A percentile compares a stretch with the other conserved stretches of the same genome.
These are phyloP conservation scores for Diorhabda carinulata DNA, from an alignment of 1,140 invertebrate genomes.

Conservation along the genomic window DNA sequence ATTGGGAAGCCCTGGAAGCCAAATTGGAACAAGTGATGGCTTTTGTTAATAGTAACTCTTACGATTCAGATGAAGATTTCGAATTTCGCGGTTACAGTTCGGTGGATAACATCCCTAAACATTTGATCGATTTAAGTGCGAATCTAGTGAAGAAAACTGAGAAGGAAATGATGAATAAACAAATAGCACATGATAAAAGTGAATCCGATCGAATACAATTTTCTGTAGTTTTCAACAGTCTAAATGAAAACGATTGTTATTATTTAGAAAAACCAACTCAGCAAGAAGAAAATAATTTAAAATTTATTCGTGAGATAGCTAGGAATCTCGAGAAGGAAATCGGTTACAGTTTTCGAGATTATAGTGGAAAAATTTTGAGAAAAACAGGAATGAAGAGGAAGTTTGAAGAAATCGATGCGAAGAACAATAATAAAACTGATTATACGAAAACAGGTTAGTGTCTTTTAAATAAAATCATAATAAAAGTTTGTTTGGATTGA, in stretches of 20 bases:
- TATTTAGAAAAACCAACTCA: conserved; percentile 4
- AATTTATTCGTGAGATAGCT: neutral
- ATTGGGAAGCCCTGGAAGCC: conserved; percentile 43
- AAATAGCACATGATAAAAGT: neutral
- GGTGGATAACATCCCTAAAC: neutral
- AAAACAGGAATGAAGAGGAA: conserved; percentile 11
- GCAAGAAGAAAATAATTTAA: conserved; percentile 1
- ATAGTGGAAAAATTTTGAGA: no score
- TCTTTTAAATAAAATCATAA: neutral
- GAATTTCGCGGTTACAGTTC: neutral
- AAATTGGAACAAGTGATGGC: conserved; percentile 38
- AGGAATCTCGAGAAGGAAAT: neutral
- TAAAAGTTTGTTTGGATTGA: no score
- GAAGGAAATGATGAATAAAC: neutral
- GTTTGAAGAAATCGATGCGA: conserved; percentile 11
- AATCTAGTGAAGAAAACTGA: neutral
- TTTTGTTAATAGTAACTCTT: conserved; percentile 31
- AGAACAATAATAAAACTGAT: conserved; percentile 18
- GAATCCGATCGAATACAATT: no score
- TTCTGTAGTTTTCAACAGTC: neutral
- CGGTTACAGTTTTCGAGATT: no score
- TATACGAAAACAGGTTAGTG: neutral
- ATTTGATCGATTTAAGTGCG: neutral
- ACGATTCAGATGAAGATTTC: conserved; percentile 30
- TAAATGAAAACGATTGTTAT: conserved; percentile 1